Base-by-base conservation (phyloP, 2,113 vertebrate species). In the Albula glossodonta region DNA sequence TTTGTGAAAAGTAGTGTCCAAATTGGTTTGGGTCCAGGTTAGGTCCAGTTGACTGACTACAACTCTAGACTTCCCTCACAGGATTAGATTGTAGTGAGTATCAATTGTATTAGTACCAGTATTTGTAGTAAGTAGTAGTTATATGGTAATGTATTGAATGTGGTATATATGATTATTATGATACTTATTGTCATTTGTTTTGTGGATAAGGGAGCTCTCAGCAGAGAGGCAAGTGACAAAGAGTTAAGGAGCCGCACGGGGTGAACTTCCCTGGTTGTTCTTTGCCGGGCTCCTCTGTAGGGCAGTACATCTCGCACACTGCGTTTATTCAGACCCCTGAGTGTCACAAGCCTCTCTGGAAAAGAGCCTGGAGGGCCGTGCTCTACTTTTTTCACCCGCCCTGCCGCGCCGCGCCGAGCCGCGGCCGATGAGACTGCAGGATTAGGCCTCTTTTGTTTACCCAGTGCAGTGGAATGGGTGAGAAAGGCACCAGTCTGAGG, bases 331-430 rank as follows among this genome's bases (percentile, higher is more conserved):
- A 94, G 90, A 83, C 89, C 89, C 88, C 89, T 89, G 88, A 89
- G 90, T 94, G 93, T 95, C 94, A 95, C 94, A 95, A 92, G 94
- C 90, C 90, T 93, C 91, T 91, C 90, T 93, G 91, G 93, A 94
- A 93, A 93, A 92, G 92, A 93, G 91, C 93, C 93, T 89, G 84
- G 78, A 92, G 93, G 93, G 92, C 83, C 87, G 83, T 63, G 78
- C 83, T 83, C 87, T 80, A 10, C 56, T 60, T 84, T 17, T 53
- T 5, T 15, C 70, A 17, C 50, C 63, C 49, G 22, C 41, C 51
- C 70, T 22, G 31, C 78, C 90, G 84, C 85, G 70, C 31, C 87
- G 87, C 80, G 88, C 82, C 31, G 31, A 41, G 56, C 78, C 83
- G 41, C 41, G 11, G 31, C 56, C 51, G 66, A 79, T 41, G n/a